These are phyloP conservation scores for Trisateles emortualis DNA, from an alignment of 2,888 invertebrate species.

Conservation along the genomic window DNA sequence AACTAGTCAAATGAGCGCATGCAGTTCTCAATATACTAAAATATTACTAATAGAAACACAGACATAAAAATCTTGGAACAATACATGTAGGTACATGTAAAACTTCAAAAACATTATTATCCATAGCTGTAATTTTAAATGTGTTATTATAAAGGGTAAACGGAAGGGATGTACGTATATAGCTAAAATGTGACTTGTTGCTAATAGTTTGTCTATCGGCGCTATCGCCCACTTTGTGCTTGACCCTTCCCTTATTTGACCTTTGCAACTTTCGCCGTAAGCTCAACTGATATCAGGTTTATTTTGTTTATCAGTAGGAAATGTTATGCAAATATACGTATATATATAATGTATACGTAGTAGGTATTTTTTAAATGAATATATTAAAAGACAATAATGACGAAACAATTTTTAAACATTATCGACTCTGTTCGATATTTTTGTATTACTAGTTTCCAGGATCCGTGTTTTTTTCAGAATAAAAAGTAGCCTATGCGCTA, in stretches of 20 bases:
- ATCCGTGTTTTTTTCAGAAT: too few species aligned
- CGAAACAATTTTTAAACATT: too few species aligned
- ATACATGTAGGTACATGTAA: not conserved
- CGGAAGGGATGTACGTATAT: not conserved
- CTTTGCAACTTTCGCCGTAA: constrained; percentile 25
- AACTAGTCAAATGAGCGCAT: too few species aligned
- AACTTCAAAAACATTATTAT: not conserved
- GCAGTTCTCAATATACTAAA: too few species aligned
- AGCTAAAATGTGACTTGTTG: constrained; percentile 17
- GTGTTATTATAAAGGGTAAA: constrained; percentile 4
- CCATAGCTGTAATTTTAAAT: not conserved
- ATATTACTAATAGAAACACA: too few species aligned
- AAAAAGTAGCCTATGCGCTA: too few species aligned
- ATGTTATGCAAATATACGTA: not conserved
- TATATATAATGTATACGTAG: too few species aligned
- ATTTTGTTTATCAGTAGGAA: constrained; percentile 6
- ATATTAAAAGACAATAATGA: too few species aligned
- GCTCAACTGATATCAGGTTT: constrained; percentile 6
- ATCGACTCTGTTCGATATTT: too few species aligned
- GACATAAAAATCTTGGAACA: too few species aligned
- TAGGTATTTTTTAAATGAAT: too few species aligned
- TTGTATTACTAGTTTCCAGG: too few species aligned
- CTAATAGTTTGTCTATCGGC: constrained; percentile 10
- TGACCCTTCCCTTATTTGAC: constrained; percentile 24
- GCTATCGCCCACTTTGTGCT: constrained; percentile 11